Evolutionary conservation across 2,888 invertebrate genomes (phyloP).

Genomic region (Zaprionus bogoriensis): DNA sequence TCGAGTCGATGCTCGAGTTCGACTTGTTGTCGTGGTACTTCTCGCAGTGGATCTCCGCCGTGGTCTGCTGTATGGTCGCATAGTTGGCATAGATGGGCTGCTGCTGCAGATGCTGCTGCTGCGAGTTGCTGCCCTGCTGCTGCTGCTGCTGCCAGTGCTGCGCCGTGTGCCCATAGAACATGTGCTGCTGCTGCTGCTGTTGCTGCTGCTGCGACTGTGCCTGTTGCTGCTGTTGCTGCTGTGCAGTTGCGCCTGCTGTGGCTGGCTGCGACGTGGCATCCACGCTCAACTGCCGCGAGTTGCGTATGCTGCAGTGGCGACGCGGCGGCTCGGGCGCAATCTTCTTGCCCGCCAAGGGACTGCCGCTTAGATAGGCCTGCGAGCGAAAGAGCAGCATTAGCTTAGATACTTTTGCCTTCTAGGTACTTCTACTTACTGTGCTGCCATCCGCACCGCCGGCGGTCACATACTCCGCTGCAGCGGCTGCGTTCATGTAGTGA

Average conservation of each 20-base stretch:
- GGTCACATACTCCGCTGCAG: slow-evolving; percentile 81
- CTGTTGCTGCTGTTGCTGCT: slow-evolving; percentile 36
- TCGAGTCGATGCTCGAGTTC: slow-evolving; percentile 96
- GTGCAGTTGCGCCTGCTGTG: slow-evolving; percentile 47
- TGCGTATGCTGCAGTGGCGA: slow-evolving; percentile 85
- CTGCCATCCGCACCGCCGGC: slow-evolving; percentile 55
- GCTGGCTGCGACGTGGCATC: slow-evolving; percentile 29
- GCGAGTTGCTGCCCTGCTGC: slow-evolving; percentile 29
- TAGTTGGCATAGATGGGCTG: slow-evolving; percentile 83
- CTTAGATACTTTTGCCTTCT: too few species aligned
- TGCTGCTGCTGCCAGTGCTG: slow-evolving; percentile 67
- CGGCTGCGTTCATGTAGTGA: slow-evolving; percentile 82
- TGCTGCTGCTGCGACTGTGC: slow-evolving; percentile 22
- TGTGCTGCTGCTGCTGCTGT: slow-evolving; percentile 42
- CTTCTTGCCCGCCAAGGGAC: slow-evolving; percentile 90
- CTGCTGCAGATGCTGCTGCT: slow-evolving; percentile 66
- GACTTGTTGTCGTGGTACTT: slow-evolving; percentile 85
- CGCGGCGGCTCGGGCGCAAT: slow-evolving; percentile 92
- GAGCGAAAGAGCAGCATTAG: background rate
- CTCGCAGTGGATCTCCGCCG: slow-evolving; percentile 85
- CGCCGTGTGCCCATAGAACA: slow-evolving; percentile 61
- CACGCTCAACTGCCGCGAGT: slow-evolving; percentile 74
- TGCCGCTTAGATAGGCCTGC: slow-evolving; percentile 85
- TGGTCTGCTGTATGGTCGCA: slow-evolving; percentile 84
- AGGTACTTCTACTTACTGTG: slow-evolving; percentile 36